A percentile compares a stretch with the other conserved stretches of the same genome.
These are phyloP conservation scores for Sanderia malayensis DNA, from an alignment of 30 jellyfish, hydroid and myxozoan genomes.

Conservation along the genomic window DNA sequence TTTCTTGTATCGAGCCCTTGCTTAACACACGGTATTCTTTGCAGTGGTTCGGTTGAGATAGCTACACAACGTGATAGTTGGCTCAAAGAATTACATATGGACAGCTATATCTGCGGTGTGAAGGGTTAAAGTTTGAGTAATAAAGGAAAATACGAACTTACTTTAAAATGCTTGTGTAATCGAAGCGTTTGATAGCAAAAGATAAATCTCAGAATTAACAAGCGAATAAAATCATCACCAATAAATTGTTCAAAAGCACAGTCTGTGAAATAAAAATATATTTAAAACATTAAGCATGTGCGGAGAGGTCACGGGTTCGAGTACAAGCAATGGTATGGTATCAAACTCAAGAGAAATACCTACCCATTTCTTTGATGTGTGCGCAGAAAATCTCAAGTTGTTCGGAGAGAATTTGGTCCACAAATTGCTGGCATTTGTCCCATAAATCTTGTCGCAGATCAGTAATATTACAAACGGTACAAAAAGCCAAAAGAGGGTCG, in stretches of 20 bases:
- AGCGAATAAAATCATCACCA: constrained; percentile 67
- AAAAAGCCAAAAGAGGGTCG: constrained; percentile 64
- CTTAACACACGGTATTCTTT: too few relatives aligned
- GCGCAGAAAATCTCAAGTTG: constrained; percentile 31
- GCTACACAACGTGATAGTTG: too few relatives aligned
- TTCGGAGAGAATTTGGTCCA: constrained; percentile 45
- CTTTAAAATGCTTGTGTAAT: constrained; percentile 68
- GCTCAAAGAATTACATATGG: too few relatives aligned
- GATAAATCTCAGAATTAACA: constrained; percentile 45
- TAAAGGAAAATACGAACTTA: too few relatives aligned
- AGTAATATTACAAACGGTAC: constrained; percentile 53
- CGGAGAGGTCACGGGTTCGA: too few relatives aligned
- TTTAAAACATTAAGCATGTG: too few relatives aligned
- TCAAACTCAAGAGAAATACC: too few relatives aligned
- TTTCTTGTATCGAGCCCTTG: too few relatives aligned
- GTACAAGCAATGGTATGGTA: too few relatives aligned
- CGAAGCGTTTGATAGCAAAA: constrained; percentile 63
- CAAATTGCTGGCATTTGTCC: constrained; percentile 42
- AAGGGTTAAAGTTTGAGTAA: too few relatives aligned
- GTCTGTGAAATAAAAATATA: constrained; percentile 35
- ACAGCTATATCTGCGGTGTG: too few relatives aligned
- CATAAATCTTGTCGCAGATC: constrained; percentile 39
- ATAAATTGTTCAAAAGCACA: constrained; percentile 53
- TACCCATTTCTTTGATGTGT: constrained; percentile 44
- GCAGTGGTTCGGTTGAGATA: too few relatives aligned